Conservation (phyloP, 2,888 invertebrate genomes). For the Cheilosia pagana region DNA sequence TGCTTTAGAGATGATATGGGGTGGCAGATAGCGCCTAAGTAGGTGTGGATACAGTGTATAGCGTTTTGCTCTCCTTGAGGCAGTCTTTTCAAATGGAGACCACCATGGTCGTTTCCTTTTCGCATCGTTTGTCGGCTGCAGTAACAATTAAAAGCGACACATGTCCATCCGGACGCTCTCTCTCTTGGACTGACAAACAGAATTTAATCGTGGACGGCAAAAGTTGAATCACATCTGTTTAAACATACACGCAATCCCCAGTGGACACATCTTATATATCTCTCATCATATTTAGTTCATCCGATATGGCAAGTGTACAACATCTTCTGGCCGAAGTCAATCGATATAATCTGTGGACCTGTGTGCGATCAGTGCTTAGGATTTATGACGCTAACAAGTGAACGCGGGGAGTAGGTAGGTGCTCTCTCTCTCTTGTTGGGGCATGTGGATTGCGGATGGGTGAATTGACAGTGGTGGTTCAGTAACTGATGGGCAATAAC, state of each 20-base stretch:
- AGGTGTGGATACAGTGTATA: constrained; percentile 22
- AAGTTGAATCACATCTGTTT: constrained; percentile 50
- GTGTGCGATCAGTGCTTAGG: constrained; percentile 57
- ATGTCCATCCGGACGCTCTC: constrained; percentile 46
- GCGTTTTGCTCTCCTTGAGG: background rate
- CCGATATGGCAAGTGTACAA: constrained; percentile 43
- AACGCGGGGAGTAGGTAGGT: background rate
- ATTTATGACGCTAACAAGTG: constrained; percentile 58
- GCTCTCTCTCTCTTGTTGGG: constrained; percentile 1
- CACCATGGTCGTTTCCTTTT: constrained; percentile 27
- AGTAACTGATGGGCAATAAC: constrained; percentile 63
- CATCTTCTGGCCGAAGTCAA: constrained; percentile 43
- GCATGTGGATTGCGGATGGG: constrained; percentile 14
- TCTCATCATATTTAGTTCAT: constrained; percentile 72
- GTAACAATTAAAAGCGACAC: constrained; percentile 65
- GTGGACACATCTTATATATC: constrained; percentile 62
- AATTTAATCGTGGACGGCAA: constrained; percentile 52
- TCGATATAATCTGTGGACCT: constrained; percentile 60
- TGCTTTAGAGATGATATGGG: constrained; percentile 30
- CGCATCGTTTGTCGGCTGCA: constrained; percentile 21
- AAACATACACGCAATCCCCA: constrained; percentile 70
- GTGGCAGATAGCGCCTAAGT: constrained; percentile 40
- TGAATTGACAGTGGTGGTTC: constrained; percentile 44
- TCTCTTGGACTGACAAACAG: constrained; percentile 23
- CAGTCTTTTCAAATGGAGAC: constrained; percentile 47